A percentile compares a stretch with the other conserved stretches of the same genome.
These are phyloP conservation scores for Parnassius apollo DNA, from an alignment of 2,888 invertebrate genomes.

Conservation along the genomic window DNA sequence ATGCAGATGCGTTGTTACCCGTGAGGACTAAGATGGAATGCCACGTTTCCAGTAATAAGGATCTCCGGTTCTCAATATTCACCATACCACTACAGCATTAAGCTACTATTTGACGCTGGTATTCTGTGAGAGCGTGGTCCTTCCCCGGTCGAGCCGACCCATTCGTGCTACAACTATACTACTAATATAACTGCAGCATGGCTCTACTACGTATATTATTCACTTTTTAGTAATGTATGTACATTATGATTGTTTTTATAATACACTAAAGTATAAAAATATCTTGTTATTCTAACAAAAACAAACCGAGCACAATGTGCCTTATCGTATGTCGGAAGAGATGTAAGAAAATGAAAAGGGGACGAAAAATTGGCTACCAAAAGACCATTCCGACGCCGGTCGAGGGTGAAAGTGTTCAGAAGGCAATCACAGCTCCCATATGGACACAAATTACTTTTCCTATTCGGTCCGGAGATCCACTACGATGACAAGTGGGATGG, in stretches of 20 bases:
- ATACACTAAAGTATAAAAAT: conserved; percentile 3
- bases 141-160: too few relatives aligned
- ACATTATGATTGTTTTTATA: neutral
- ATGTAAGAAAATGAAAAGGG: conserved; percentile 61
- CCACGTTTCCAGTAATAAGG: too few relatives aligned
- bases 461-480: conserved; percentile 60
- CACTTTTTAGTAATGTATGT: neutral
- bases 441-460: conserved; percentile 79
- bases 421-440: conserved; percentile 79
- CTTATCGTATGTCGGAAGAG: conserved; percentile 48
- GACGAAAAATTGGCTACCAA: conserved; percentile 59
- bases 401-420: conserved; percentile 66
- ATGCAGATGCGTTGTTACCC: too few relatives aligned
- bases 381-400: conserved; percentile 57
- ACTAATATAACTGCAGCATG: too few relatives aligned
- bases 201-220: too few relatives aligned
- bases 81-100: too few relatives aligned
- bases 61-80: too few relatives aligned
- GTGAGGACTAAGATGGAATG: too few relatives aligned
- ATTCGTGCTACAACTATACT: too few relatives aligned
- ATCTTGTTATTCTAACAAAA: conserved; percentile 37
- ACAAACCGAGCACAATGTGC: conserved; percentile 34
- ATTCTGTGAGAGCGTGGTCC: too few relatives aligned
- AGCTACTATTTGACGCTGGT: too few relatives aligned
- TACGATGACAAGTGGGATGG: conserved; percentile 71